Evolutionary conservation across 2,797 vertebrate genomes (phyloP), one percentile per base, ranked within the genome.

Genomic region (Danio aesculapii): DNA sequence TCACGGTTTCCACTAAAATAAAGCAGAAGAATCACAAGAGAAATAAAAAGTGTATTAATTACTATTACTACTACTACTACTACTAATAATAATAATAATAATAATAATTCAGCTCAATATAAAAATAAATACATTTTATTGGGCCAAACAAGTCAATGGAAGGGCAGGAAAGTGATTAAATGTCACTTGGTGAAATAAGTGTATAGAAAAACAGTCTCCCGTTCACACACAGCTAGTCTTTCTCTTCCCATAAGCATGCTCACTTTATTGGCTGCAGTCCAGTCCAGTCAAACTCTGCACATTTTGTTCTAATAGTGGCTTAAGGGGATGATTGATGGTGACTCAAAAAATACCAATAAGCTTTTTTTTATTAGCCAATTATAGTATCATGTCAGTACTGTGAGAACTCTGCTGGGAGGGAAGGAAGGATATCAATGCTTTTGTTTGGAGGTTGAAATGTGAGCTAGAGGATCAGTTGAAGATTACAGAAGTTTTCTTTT

Each of bases 401-500:
- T 67, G 39, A 43, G 46, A 64, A 44, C 62, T 59, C 30, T 2
- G 53, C 39, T 49, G 30, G 10, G 75, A 57, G 47, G 2, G 30
- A 79, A 64, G 61, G 58, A 76, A 39, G 21, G 47, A 55, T 41
- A 67, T 76, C 62, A 80, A 80, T 14, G 21, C 39, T 39, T 84
- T 87, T 82, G 81, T 76, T 44, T 19, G 63, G 17, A 19, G 9
- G 19, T 80, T 59, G 46, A 85, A 83, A 73, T 53, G 41, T 67
- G 64, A 44, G n/a, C 14, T 17, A 62, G 17, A 58, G 52, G 49
- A 39, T 62, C 21, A 72, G 66, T 44, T 67, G 47, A n/a, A 52
- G n/a, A 52, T 46, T 41, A 58, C 66, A 75, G 1, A 47, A 58
- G 5, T 62, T 53, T 14, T 39, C 63, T n/a, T 16, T 75, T 39